phyloP scores from a whole-genome alignment of 2,113 vertebrate species.

The Psammodynastes pulverulentus region DNA sequence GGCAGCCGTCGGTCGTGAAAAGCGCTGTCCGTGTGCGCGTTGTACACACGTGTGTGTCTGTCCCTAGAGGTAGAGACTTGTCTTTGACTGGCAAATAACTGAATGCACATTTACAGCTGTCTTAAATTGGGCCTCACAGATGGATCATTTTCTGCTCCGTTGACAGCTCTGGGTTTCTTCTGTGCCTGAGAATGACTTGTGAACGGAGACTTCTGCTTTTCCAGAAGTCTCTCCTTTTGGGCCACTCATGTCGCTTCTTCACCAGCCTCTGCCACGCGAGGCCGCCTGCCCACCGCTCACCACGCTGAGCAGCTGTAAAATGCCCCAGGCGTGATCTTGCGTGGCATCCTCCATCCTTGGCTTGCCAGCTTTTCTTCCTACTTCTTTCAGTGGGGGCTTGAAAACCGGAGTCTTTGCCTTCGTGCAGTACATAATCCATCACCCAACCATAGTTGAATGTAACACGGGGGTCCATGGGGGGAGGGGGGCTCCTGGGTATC shows the following conservation, averaged over 20 bases:
- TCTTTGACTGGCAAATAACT: slow-evolving; percentile 51
- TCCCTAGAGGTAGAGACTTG: background rate
- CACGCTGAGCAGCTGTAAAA: slow-evolving; percentile 96
- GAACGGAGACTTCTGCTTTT: slow-evolving; percentile 93
- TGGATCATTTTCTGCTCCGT: slow-evolving; percentile 95
- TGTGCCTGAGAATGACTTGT: slow-evolving; percentile 92
- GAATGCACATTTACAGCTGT: slow-evolving; percentile 85
- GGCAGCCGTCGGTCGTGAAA: background rate
- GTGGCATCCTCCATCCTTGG: slow-evolving; percentile 98
- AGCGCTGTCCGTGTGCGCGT: background rate
- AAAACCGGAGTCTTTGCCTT: background rate
- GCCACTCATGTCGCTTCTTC: slow-evolving; percentile 97
- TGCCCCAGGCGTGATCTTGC: slow-evolving; percentile 93
- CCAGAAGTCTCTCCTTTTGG: slow-evolving; percentile 96
- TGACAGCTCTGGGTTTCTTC: slow-evolving; percentile 97
- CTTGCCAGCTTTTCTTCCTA: slow-evolving; percentile 91
- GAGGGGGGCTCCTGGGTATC: background rate
- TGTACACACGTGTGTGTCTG: background rate
- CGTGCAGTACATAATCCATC: background rate
- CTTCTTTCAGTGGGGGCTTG: background rate
- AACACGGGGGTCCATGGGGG: background rate
- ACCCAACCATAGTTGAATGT: background rate
- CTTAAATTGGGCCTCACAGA: slow-evolving; percentile 98
- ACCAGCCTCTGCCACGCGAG: slow-evolving; percentile 98
- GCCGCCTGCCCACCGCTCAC: slow-evolving; percentile 97